phyloP scores from a whole-genome alignment of 2,113 vertebrate genomes.

The Ifrita kowaldi region DNA sequence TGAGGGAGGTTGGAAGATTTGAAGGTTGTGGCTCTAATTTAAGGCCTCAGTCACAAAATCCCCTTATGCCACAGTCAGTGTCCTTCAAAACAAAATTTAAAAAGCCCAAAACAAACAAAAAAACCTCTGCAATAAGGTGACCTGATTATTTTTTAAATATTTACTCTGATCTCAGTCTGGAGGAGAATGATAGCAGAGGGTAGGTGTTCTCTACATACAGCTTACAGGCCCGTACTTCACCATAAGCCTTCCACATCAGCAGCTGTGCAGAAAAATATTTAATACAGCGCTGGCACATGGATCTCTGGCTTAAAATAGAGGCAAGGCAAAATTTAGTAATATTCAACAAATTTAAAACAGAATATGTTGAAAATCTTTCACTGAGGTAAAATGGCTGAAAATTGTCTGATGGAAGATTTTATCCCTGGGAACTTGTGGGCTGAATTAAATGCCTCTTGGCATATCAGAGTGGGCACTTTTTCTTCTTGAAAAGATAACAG shows the following conservation, averaged over 20 bases:
- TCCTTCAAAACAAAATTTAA: background rate
- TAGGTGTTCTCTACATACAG: background rate
- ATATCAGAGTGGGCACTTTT: background rate
- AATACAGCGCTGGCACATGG: background rate
- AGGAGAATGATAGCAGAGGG: background rate
- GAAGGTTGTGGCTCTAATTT: background rate
- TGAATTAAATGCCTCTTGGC: background rate
- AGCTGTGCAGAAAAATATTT: background rate
- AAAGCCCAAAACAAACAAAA: background rate
- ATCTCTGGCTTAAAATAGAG: background rate
- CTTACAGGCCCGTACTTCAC: background rate
- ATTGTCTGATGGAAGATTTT: background rate
- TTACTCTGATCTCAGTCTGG: background rate
- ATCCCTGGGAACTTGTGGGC: background rate
- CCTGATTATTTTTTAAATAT: background rate
- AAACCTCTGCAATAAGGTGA: background rate
- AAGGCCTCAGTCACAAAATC: background rate
- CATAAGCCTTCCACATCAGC: background rate
- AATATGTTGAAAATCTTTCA: background rate
- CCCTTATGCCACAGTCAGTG: background rate
- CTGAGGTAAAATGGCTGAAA: slow-evolving; percentile 6
- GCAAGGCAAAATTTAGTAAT: background rate
- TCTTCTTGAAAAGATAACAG: background rate
- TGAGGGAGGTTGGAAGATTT: background rate
- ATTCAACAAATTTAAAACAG: background rate